Conservation (phyloP, 2,888 invertebrate species). For the Sericinus montela region DNA sequence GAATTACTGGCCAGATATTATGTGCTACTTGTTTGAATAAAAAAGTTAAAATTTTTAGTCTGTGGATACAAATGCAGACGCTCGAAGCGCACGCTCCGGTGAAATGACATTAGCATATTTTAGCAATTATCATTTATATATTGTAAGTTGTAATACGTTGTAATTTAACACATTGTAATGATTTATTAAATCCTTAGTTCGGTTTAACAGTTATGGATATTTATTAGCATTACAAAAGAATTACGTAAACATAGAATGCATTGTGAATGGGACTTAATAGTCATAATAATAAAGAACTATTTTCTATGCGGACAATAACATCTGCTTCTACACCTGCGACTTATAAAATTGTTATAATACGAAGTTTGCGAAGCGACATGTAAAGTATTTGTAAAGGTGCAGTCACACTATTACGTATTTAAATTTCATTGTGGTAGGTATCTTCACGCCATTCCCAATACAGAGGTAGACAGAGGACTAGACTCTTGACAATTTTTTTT, state of each 20-base stretch:
- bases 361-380: neutral
- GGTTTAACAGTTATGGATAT: conserved; percentile 10
- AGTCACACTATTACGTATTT: neutral
- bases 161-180: conserved; percentile 18
- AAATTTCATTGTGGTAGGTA: too few relatives aligned
- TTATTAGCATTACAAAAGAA: conserved; percentile 6
- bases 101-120: conserved; percentile 2
- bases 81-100: neutral
- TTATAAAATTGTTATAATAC: neutral
- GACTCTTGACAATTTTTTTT: too few relatives aligned
- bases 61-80: neutral
- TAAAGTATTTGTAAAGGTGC: conserved; percentile 2
- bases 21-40: too few relatives aligned
- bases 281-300: neutral
- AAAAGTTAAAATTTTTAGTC: neutral
- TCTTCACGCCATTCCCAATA: too few relatives aligned
- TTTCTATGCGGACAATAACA: conserved; percentile 7
- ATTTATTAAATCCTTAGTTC: conserved; percentile 3
- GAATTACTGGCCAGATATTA: too few relatives aligned
- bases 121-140: conserved; percentile 7
- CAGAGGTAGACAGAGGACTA: too few relatives aligned
- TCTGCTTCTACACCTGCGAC: conserved; percentile 15
- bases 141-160: conserved; percentile 7
- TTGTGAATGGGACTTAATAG: conserved; percentile 1
- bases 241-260: neutral